Evolutionary conservation across 2,888 invertebrate species (phyloP).

Genomic region (Melipona beecheii): DNA sequence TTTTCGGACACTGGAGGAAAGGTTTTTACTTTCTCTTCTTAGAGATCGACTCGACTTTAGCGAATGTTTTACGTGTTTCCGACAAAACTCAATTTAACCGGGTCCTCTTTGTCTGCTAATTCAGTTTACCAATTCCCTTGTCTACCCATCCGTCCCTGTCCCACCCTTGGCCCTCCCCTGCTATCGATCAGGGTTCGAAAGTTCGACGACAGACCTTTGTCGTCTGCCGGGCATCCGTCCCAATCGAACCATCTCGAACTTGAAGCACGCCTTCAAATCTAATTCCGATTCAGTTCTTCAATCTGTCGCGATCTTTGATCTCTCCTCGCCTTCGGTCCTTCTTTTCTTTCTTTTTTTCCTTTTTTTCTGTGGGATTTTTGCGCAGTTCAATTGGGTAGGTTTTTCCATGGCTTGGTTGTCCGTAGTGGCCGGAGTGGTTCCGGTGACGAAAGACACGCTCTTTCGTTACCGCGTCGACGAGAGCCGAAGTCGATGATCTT

Average conservation of each 20-base stretch:
- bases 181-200: slow-evolving; percentile 40
- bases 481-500: slow-evolving; percentile 4
- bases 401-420: neutral
- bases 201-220: slow-evolving; percentile 29
- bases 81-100: slow-evolving; percentile 3
- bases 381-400: neutral
- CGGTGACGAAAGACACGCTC: slow-evolving; percentile 1
- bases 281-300: slow-evolving; percentile 11
- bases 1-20: neutral
- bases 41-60: neutral
- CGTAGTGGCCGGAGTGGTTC: neutral
- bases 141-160: neutral
- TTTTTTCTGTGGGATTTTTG: neutral
- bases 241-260: slow-evolving; percentile 14
- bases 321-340: neutral
- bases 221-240: slow-evolving; percentile 4
- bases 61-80: neutral
- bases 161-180: neutral
- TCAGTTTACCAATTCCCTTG: slow-evolving; percentile 39
- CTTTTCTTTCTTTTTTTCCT: neutral
- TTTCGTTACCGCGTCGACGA: slow-evolving; percentile 25
- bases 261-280: slow-evolving; percentile 11
- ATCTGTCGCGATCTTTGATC: neutral
- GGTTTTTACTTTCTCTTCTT: neutral
- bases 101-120: slow-evolving; percentile 35